Evolutionary conservation across 2,113 vertebrate genomes (phyloP), one percentile per base, ranked within the genome.

Genomic region (Limnothrissa miodon): DNA sequence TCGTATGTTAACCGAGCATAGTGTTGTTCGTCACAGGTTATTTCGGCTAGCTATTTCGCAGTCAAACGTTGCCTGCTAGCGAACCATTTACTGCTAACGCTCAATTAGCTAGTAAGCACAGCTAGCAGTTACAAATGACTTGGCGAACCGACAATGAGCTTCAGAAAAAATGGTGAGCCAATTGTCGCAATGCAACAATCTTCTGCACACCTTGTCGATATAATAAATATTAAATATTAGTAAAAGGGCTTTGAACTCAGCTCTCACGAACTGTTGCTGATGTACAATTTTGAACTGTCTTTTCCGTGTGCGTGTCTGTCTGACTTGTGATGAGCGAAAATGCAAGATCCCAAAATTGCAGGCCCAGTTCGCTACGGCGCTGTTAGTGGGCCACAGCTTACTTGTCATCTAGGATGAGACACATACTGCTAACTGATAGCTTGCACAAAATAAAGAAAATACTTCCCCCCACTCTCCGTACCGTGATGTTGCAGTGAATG

Each of bases 401-500:
- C 66, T 74, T 74, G 29, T 36, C 15, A 36, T 74, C 66, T 5
- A 6, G 3, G 51, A 6, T 23, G 23, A 19, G 51, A n/a, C 4
- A 5, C 17, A 66, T 33, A 66, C 15, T 36, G 66, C 83, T 70
- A 19, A 59, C 79, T 80, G 44, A 39, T 56, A 85, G 78, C 45
- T 46, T 62, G 2, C 6, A 74, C 66, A 36, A 74, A 74, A 29
- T 74, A 13, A 36, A 74, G 66, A 11, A 74, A 36, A 36, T 13
- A 29, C 66, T 36, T 33, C 36, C 36, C 66, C 66, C 13, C 25
- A 9, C n/a, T 74, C 66, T 91, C 90, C 96, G 95, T 92, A 98
- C 97, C 96, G 96, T 97, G 87, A 99, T 98, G 88, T 97, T 99
- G 95, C 97, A 99, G 92, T 98, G 97, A 86, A 99, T 97, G 79